phyloP scores from a whole-genome alignment of 1,140 invertebrate species.

The Drosophila bipectinata region DNA sequence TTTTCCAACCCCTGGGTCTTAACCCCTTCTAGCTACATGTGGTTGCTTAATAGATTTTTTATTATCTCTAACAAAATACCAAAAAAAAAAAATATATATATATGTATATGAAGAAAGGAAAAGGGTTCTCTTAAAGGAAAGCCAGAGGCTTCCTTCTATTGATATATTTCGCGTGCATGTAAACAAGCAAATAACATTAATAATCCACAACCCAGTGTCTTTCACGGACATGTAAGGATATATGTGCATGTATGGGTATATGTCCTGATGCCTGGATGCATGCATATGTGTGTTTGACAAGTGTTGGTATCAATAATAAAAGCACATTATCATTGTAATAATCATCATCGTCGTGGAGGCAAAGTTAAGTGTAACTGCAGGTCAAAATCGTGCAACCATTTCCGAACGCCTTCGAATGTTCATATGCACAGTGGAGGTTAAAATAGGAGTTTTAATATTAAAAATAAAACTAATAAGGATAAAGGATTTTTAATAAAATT shows the following conservation, averaged over 20 bases:
- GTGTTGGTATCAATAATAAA: conserved; percentile 74
- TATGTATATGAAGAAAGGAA: background rate
- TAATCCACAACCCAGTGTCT: conserved; percentile 31
- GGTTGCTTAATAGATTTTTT: conserved; percentile 82
- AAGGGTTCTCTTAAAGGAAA: conserved; percentile 19
- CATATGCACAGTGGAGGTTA: background rate
- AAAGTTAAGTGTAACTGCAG: conserved; percentile 75
- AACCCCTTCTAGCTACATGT: conserved; percentile 57
- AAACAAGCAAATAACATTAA: conserved; percentile 76
- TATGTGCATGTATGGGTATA: background rate
- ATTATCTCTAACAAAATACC: conserved; percentile 62
- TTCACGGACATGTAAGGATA: conserved; percentile 7
- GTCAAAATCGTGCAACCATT: conserved; percentile 60
- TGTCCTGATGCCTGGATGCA: conserved; percentile 1
- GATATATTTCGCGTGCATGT: conserved; percentile 68
- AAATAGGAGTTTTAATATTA: background rate
- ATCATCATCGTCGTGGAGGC: conserved; percentile 18
- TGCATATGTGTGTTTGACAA: conserved; percentile 32
- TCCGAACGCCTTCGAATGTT: background rate
- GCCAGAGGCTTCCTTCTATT: conserved; percentile 45
- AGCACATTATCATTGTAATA: conserved; percentile 51
- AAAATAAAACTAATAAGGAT: too few relatives aligned
- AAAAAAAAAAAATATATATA: background rate
- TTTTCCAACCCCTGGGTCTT: background rate
- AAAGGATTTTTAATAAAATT: background rate